Percentiles rank a stretch among this genome's conserved stretches.
phyloP scores from a whole-genome alignment of 1,140 invertebrate species.

The Platyura marginata region DNA sequence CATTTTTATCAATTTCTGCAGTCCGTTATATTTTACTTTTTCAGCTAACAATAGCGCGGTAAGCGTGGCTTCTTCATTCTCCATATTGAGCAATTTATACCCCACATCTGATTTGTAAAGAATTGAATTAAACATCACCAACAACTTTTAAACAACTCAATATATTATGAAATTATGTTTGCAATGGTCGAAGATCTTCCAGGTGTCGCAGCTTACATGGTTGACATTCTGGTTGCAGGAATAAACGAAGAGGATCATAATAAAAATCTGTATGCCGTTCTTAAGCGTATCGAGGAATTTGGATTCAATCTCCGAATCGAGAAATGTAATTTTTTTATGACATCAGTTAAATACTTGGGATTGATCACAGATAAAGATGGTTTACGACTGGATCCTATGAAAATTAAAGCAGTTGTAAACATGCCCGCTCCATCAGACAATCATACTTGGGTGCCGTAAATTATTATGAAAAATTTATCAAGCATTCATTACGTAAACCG shows the following conservation, averaged over 20 bases:
- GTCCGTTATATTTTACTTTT: too few relatives aligned
- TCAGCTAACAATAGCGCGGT: too few relatives aligned
- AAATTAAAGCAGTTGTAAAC: conserved; percentile 18
- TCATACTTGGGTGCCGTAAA: conserved; percentile 9
- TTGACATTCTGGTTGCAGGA: conserved; percentile 3
- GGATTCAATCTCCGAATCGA: conserved; percentile 1
- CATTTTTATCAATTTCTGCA: too few relatives aligned
- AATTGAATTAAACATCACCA: too few relatives aligned
- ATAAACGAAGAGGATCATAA: conserved; percentile 1
- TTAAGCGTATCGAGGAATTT: conserved; percentile 2
- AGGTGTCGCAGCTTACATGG: background rate
- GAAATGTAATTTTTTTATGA: conserved; percentile 2
- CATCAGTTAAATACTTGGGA: conserved; percentile 14
- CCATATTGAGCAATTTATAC: too few relatives aligned
- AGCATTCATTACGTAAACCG: conserved; percentile 7
- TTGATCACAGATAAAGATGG: conserved; percentile 18
- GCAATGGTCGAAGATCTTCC: background rate
- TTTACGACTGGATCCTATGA: conserved; percentile 13
- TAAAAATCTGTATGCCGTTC: background rate
- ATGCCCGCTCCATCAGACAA: conserved; percentile 16
- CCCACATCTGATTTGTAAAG: too few relatives aligned
- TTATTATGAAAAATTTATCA: conserved; percentile 7
- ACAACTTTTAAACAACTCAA: too few relatives aligned
- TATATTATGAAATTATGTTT: conserved; percentile 3
- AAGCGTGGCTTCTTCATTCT: too few relatives aligned